These are phyloP conservation scores for Callyntrura sp. DNA, from an alignment of 2,888 invertebrate species.

Conservation along the genomic window DNA sequence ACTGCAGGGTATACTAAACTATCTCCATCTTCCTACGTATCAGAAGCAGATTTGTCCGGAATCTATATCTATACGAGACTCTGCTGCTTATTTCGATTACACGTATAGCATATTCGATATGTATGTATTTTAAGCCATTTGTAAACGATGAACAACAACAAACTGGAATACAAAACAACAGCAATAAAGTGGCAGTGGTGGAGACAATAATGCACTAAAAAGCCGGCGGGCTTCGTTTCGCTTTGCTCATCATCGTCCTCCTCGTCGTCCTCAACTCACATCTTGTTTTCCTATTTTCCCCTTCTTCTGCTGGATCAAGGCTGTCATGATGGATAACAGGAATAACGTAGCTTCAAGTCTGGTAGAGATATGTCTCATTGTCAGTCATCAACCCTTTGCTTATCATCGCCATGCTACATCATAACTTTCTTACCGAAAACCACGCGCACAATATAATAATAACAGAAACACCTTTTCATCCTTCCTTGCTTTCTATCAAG, in stretches of 20 bases:
- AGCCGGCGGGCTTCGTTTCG: constrained; percentile 72
- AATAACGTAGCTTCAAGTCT: background rate
- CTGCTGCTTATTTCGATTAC: background rate
- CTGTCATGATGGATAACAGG: background rate
- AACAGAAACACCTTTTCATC: too few relatives aligned
- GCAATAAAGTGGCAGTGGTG: constrained; percentile 70
- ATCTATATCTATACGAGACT: too few relatives aligned
- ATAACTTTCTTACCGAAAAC: background rate
- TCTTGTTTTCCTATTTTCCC: constrained; percentile 16
- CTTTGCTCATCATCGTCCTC: constrained; percentile 52
- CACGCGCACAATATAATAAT: background rate
- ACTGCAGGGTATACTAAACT: background rate
- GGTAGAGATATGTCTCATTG: background rate
- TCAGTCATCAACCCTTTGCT: background rate
- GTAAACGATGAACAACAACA: constrained; percentile 41
- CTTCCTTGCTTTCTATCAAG: too few relatives aligned
- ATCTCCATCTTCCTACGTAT: background rate
- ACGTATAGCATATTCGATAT: background rate
- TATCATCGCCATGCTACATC: background rate
- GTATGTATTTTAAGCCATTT: too few relatives aligned
- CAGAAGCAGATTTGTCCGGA: too few relatives aligned
- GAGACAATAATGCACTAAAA: constrained; percentile 77
- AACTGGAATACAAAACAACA: constrained; percentile 49
- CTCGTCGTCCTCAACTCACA: too few relatives aligned
- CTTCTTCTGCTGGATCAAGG: background rate